These are phyloP conservation scores for Trogon surrucura DNA, from an alignment of 2,113 vertebrate genomes.

Conservation along the genomic window DNA sequence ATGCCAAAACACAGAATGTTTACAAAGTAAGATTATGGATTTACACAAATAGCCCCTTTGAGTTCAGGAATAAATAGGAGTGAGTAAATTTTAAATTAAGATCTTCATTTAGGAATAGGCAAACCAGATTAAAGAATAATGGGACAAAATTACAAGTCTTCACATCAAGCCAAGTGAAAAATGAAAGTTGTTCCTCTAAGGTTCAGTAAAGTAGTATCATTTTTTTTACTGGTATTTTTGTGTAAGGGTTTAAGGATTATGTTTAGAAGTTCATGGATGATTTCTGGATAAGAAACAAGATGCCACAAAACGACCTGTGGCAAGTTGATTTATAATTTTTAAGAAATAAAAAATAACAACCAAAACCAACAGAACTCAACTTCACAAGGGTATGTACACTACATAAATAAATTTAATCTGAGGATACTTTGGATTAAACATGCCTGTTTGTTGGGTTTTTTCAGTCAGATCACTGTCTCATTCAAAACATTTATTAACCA, in stretches of 20 bases:
- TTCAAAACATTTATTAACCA: neutral
- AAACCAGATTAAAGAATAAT: neutral
- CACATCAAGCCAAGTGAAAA: neutral
- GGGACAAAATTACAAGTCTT: neutral
- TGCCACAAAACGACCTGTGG: neutral
- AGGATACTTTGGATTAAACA: neutral
- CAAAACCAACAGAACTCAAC: neutral
- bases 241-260: neutral
- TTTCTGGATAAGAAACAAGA: neutral
- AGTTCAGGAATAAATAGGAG: neutral
- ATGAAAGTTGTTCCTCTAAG: neutral
- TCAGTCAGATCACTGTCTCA: neutral
- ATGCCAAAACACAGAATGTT: neutral
- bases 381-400: neutral
- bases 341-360: neutral
- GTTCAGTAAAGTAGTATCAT: neutral
- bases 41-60: neutral
- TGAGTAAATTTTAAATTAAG: neutral
- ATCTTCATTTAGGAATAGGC: neutral
- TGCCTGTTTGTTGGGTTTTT: neutral
- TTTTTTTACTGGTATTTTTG: neutral
- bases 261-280: neutral
- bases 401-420: neutral
- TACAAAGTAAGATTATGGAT: neutral
- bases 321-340: neutral